Evolutionary conservation across 2,888 invertebrate species (phyloP).

Genomic region (Hirtodrosophila histrioides): DNA sequence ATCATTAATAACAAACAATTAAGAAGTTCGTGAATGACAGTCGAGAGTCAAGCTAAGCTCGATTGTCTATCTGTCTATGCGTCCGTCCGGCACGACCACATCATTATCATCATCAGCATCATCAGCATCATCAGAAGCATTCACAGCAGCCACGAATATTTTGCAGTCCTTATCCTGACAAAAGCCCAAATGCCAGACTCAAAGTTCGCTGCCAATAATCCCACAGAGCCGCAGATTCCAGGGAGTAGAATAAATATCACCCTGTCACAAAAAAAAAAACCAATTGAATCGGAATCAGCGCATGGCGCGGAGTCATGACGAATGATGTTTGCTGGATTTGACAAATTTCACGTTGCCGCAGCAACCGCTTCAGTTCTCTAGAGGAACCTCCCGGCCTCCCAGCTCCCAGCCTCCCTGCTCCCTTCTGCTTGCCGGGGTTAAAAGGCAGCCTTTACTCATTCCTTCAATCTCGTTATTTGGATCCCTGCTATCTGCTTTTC

Average conservation of each 20-base stretch:
- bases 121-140: slow-evolving; percentile 23
- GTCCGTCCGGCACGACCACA: slow-evolving; percentile 25
- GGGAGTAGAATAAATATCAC: background rate
- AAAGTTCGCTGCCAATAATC: slow-evolving; percentile 60
- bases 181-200: slow-evolving; percentile 33
- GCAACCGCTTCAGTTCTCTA: slow-evolving; percentile 38
- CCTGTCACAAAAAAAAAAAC: slow-evolving; percentile 6
- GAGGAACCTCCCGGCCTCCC: slow-evolving; percentile 1
- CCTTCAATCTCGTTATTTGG: slow-evolving; percentile 43
- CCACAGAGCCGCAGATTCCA: slow-evolving; percentile 4
- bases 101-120: slow-evolving; percentile 41
- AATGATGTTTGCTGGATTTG: slow-evolving; percentile 68
- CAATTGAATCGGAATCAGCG: slow-evolving; percentile 53
- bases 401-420: slow-evolving; percentile 8
- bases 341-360: slow-evolving; percentile 53
- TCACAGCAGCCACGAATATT: background rate
- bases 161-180: slow-evolving; percentile 41
- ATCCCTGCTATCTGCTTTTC: slow-evolving; percentile 47
- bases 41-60: slow-evolving; percentile 42
- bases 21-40: slow-evolving; percentile 67
- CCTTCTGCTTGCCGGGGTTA: no score
- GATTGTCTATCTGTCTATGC: slow-evolving; percentile 6
- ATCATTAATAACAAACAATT: slow-evolving; percentile 76
- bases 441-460: slow-evolving; percentile 20
- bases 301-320: slow-evolving; percentile 53